phyloP scores from a whole-genome alignment of 2,113 vertebrate species.

The Atrichornis clamosus region DNA sequence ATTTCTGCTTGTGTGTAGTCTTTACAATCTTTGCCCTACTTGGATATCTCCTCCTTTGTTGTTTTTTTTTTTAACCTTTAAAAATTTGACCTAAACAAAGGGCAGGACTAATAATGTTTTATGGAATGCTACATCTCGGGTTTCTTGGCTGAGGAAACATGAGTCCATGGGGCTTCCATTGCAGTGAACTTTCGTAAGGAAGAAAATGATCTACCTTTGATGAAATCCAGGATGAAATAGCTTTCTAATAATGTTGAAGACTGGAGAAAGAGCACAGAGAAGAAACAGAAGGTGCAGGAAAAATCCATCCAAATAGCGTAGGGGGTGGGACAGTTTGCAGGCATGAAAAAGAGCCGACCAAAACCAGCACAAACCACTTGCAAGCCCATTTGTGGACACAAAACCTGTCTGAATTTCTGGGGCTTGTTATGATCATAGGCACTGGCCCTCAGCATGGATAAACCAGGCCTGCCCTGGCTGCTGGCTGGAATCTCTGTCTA shows the following conservation, averaged over 20 bases:
- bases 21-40: background rate
- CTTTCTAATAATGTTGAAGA: background rate
- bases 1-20: background rate
- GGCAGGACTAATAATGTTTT: background rate
- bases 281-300: background rate
- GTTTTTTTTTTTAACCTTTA: background rate
- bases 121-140: background rate
- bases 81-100: background rate
- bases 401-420: background rate
- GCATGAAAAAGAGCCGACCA: background rate
- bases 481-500: background rate
- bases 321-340: background rate
- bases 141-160: background rate
- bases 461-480: background rate
- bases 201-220: background rate
- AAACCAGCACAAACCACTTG: background rate
- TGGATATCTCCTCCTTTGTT: background rate
- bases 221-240: background rate
- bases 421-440: background rate
- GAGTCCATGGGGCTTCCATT: background rate
- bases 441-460: background rate
- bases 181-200: background rate
- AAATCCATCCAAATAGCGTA: background rate
- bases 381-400: rapidly evolving
- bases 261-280: background rate